Evolutionary conservation across 2,888 invertebrate species (phyloP), one percentile per base, ranked within the genome.

Genomic region (Creontiades dilutus): DNA sequence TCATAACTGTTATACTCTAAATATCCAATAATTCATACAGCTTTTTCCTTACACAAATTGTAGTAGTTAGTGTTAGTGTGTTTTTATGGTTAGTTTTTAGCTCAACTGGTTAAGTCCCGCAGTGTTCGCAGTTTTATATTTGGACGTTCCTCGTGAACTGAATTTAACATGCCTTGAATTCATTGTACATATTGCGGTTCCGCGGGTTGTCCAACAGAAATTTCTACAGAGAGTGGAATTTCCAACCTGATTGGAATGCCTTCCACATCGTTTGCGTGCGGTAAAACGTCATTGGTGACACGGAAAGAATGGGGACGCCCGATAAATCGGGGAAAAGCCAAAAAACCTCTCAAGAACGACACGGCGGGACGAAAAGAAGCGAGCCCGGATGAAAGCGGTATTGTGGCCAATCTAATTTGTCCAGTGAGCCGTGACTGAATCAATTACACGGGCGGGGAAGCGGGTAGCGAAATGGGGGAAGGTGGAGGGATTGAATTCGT

Each of bases 341-440:
- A 68, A 68, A 68, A 68, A 68, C 68, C 68, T 68, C 68, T 68
- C 68, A 68, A 23, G 68, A 23, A 68, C 68, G 68, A 68, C 23
- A 13, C 7, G 68, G 68, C 13, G 68, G 68, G 68, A 23, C 68
- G 68, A 12, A 68, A 68, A 68, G 68, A 68, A 68, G 27, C 68
- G 68, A 68, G 23, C 23, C 46, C 46, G 46, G 78, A 16, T 46
- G 78, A 55, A 37, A 85, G 61, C 28, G 85, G 85, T 85, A 85
- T 85, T 85, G 85, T 85, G 85, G 85, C 37, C 61, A 85, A 85
- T 85, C 85, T 85, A 85, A 85, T 85, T 85, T 85, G 85, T 57
- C 85, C 85, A 37, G 85, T 85, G 85, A 85, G 85, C 85, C 85
- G 27, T 85, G 85, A 85, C 55, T 85, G 85, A 85, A 85, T 85